phyloP scores from a whole-genome alignment of 2,888 invertebrate genomes.

The Lasioglossum figueresi region DNA sequence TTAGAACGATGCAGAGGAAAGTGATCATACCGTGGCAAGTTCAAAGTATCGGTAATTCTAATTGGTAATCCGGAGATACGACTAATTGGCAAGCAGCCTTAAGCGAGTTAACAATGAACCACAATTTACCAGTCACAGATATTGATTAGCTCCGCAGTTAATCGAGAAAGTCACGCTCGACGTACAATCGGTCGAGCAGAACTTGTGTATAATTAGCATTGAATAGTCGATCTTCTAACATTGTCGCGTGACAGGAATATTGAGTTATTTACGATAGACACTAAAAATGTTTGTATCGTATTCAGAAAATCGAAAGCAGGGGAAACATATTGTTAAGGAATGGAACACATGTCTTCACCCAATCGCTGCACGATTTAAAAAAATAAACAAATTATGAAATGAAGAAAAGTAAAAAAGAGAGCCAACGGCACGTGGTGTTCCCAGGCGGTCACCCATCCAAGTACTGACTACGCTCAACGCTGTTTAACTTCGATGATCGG shows the following conservation, averaged over 20 bases:
- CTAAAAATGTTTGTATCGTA: not conserved
- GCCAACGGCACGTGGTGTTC: not conserved
- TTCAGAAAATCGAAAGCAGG: not conserved
- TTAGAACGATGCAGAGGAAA: not conserved
- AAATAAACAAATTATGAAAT: too few relatives aligned
- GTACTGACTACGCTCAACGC: not conserved
- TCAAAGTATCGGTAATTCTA: not conserved
- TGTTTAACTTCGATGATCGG: not conserved
- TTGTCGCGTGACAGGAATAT: not conserved
- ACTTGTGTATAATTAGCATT: not conserved
- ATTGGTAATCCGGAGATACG: not conserved
- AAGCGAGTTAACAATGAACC: constrained; percentile 11
- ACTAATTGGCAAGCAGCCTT: constrained; percentile 2
- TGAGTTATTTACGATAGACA: not conserved
- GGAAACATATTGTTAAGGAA: not conserved
- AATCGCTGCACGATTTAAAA: not conserved
- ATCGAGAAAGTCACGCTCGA: constrained; percentile 7
- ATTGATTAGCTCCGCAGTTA: constrained; percentile 8
- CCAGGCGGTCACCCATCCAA: constrained; percentile 1
- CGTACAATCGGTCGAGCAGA: not conserved
- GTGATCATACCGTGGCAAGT: not conserved
- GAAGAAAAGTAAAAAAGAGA: not conserved
- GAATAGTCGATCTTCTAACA: not conserved
- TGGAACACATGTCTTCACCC: too few relatives aligned
- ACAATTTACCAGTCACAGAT: constrained; percentile 9